A percentile compares a stretch with the other conserved stretches of the same genome.
Evolutionary conservation across 2,113 vertebrate genomes (phyloP).

Genomic region (Ochotona princeps): DNA sequence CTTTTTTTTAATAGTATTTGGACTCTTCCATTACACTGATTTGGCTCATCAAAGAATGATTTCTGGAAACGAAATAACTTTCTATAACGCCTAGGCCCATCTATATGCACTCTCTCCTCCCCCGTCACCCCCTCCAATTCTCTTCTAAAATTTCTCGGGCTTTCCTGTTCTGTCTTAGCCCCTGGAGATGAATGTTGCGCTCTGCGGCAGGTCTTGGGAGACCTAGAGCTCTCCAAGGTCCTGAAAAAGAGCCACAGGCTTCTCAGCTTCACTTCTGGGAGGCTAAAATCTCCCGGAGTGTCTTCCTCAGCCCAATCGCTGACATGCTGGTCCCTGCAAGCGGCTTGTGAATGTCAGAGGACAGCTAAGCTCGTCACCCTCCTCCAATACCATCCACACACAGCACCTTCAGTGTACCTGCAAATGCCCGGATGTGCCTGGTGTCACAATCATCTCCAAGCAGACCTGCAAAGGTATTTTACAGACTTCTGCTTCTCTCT

Average conservation of each 20-base stretch:
- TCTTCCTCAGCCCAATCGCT: not conserved
- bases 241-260: not conserved
- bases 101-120: too few relatives aligned
- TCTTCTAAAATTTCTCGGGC: not conserved
- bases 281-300: not conserved
- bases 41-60: not conserved
- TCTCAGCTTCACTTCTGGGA: not conserved
- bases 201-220: rapidly evolving
- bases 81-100: too few relatives aligned
- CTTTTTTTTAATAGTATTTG: too few relatives aligned
- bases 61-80: not conserved
- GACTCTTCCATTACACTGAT: not conserved
- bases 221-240: not conserved
- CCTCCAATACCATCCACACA: not conserved
- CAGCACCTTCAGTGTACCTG: not conserved
- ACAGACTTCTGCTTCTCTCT: not conserved
- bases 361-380: not conserved
- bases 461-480: not conserved
- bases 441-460: not conserved
- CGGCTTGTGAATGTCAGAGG: not conserved
- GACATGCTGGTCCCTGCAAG: too few relatives aligned
- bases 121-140: not conserved
- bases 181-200: rapidly evolving
- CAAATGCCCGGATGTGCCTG: not conserved
- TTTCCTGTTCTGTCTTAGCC: not conserved